Evolutionary conservation across 2,888 invertebrate genomes (phyloP).

Genomic region (Pandemis corylana): DNA sequence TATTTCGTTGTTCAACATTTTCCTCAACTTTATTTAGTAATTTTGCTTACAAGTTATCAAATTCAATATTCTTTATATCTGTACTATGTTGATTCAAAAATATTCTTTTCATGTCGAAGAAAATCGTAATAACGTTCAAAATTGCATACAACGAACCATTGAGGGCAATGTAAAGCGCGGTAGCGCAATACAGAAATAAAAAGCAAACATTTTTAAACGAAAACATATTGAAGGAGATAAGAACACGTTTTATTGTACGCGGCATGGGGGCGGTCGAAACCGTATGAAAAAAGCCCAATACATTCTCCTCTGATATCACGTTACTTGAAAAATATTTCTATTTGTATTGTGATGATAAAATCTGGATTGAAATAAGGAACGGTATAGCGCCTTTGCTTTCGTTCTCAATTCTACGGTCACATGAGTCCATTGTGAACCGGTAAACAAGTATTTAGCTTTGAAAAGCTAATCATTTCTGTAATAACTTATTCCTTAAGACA

Average conservation of each 20-base stretch:
- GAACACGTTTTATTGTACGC: slow-evolving; percentile 70
- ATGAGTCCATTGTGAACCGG: not conserved
- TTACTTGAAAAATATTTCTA: slow-evolving; percentile 48
- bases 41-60: not conserved
- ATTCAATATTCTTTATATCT: not conserved
- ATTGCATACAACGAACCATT: slow-evolving; percentile 48
- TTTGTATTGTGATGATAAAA: slow-evolving; percentile 41
- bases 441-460: slow-evolving; percentile 1
- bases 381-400: slow-evolving; percentile 12
- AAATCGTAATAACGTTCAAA: slow-evolving; percentile 46
- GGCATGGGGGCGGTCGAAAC: slow-evolving; percentile 69
- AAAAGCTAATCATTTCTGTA: not conserved
- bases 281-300: slow-evolving; percentile 51
- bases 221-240: slow-evolving; percentile 74
- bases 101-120: not conserved
- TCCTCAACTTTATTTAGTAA: not conserved
- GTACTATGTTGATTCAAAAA: not conserved
- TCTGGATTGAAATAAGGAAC: slow-evolving; percentile 33
- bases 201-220: slow-evolving; percentile 71
- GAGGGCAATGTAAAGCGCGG: slow-evolving; percentile 60
- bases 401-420: slow-evolving; percentile 14
- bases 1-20: not conserved
- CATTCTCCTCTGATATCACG: slow-evolving; percentile 53
- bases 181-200: slow-evolving; percentile 67
- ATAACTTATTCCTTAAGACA: not conserved